phyloP scores from a whole-genome alignment of 2,113 vertebrate genomes.

The Bombycilla garrulus region DNA sequence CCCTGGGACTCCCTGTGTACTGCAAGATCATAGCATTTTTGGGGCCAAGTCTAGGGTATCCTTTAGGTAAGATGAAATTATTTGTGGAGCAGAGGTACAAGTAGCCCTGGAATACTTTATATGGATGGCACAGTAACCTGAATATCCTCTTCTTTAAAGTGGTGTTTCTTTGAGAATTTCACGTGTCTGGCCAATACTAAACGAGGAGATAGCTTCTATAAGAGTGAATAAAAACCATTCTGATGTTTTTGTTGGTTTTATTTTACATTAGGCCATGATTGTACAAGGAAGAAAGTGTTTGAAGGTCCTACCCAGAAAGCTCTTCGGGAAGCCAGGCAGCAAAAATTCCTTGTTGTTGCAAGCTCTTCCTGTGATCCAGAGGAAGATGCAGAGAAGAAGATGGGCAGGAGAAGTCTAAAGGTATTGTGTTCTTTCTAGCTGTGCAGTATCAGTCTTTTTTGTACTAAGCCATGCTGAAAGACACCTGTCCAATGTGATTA shows the following conservation, averaged over 20 bases:
- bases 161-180: not conserved
- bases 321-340: conserved; percentile 61
- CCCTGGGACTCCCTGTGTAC: not conserved
- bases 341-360: not conserved
- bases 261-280: conserved; percentile 1
- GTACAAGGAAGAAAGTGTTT: not conserved
- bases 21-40: not conserved
- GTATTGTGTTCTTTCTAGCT: conserved; percentile 33
- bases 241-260: not conserved
- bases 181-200: not conserved
- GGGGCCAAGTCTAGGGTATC: not conserved
- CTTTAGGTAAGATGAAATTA: not conserved
- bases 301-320: conserved; percentile 60
- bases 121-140: not conserved
- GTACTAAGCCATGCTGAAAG: not conserved
- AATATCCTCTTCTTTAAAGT: not conserved
- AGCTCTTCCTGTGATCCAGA: not conserved
- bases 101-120: not conserved
- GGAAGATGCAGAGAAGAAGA: conserved; percentile 32
- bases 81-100: not conserved
- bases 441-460: not conserved
- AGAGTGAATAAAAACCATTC: not conserved
- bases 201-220: not conserved
- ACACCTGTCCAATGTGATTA: not conserved
- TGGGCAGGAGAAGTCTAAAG: conserved; percentile 21